These are phyloP conservation scores for Amniataba percoides DNA, from an alignment of 2,797 vertebrate species.

Conservation along the genomic window DNA sequence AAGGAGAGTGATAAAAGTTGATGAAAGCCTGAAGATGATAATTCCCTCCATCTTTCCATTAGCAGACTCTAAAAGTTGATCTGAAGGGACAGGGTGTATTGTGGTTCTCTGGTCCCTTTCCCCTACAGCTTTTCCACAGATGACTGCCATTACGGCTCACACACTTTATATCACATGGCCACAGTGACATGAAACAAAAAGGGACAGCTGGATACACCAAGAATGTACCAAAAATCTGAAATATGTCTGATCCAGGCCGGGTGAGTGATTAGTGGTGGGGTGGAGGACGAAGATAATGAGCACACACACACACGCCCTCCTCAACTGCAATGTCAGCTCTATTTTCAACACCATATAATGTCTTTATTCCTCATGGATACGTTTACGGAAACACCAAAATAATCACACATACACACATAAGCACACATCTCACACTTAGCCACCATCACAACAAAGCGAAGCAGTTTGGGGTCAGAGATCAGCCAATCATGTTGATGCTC, in stretches of 20 bases:
- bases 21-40: neutral
- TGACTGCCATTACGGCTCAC: constrained; percentile 35
- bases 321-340: neutral
- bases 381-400: constrained; percentile 1
- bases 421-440: constrained; percentile 3
- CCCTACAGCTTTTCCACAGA: constrained; percentile 59
- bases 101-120: constrained; percentile 35
- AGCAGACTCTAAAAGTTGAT: constrained; percentile 27
- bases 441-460: constrained; percentile 33
- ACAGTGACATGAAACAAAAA: constrained; percentile 52
- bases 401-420: neutral
- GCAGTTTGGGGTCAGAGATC: constrained; percentile 41
- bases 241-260: constrained; percentile 39
- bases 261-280: constrained; percentile 40
- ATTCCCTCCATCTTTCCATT: constrained; percentile 36
- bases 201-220: constrained; percentile 51
- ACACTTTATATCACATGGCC: constrained; percentile 46
- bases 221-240: constrained; percentile 41
- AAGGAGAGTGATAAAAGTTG: constrained; percentile 20
- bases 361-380: neutral
- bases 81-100: constrained; percentile 51
- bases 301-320: neutral
- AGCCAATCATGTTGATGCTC: constrained; percentile 41
- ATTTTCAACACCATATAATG: constrained; percentile 18
- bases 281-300: constrained; percentile 17